phyloP scores from a whole-genome alignment of 2,113 vertebrate genomes.

The Syrmaticus mikado region DNA sequence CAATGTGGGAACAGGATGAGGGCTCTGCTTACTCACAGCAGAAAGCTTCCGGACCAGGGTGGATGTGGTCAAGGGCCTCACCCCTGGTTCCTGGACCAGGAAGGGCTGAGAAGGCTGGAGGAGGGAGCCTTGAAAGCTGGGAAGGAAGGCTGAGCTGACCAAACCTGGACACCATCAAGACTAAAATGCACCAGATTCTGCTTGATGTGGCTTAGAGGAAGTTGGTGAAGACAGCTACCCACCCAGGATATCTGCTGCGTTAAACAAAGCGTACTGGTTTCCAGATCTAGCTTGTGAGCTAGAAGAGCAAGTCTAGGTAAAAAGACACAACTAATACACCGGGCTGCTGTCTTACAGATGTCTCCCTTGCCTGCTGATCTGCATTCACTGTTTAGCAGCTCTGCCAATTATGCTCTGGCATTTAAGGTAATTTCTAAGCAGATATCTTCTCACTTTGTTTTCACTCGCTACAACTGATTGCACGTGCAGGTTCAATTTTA shows the following conservation, averaged over 20 bases:
- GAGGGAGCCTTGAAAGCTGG: neutral
- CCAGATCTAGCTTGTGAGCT: neutral
- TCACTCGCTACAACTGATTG: neutral
- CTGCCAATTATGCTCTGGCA: neutral
- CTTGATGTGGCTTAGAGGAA: neutral
- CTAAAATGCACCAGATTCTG: neutral
- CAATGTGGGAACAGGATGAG: constrained; percentile 34
- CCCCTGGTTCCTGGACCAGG: constrained; percentile 25
- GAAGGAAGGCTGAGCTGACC: constrained; percentile 12
- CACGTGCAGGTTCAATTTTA: neutral
- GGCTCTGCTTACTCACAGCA: constrained; percentile 14
- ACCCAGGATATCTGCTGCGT: neutral
- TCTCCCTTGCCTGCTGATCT: neutral
- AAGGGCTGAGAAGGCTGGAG: neutral
- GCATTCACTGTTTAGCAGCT: neutral
- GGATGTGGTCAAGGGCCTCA: constrained; percentile 31
- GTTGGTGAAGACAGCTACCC: neutral
- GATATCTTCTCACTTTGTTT: neutral
- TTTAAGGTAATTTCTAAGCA: neutral
- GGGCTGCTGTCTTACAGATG: neutral
- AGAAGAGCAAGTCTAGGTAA: neutral
- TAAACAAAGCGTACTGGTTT: neutral
- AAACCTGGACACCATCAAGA: neutral
- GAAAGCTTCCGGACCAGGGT: neutral
- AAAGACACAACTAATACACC: neutral